A percentile compares a stretch with the other conserved stretches of the same genome.
phyloP scores from a whole-genome alignment of 2,888 invertebrate genomes.

The Eupeodes luniger region DNA sequence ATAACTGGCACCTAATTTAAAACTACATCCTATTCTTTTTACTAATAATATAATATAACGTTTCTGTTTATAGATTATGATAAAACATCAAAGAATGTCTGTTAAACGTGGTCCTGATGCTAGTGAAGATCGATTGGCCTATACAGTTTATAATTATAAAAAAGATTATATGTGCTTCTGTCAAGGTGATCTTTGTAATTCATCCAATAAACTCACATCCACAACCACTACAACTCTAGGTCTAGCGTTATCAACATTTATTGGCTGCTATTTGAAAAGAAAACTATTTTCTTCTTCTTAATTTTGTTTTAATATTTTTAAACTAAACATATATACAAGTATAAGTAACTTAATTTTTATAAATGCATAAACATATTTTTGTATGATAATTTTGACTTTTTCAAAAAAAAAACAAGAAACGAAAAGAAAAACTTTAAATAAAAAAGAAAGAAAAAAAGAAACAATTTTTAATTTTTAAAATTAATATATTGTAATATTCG shows the following conservation, averaged over 20 bases:
- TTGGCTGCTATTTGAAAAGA: slow-evolving; percentile 53
- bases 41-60: neutral
- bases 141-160: slow-evolving; percentile 92
- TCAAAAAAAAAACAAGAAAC: neutral
- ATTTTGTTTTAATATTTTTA: slow-evolving; percentile 16
- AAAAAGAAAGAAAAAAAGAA: neutral
- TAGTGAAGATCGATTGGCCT: slow-evolving; percentile 94
- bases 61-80: slow-evolving; percentile 89
- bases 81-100: slow-evolving; percentile 92
- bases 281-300: slow-evolving; percentile 33
- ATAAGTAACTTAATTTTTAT: slow-evolving; percentile 19
- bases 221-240: slow-evolving; percentile 10
- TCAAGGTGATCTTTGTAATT: slow-evolving; percentile 94
- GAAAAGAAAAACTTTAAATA: neutral
- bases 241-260: slow-evolving; percentile 30
- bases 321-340: slow-evolving; percentile 31
- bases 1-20: too few species aligned
- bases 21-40: neutral
- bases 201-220: slow-evolving; percentile 47
- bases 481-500: neutral
- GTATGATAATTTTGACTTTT: neutral
- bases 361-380: slow-evolving; percentile 11
- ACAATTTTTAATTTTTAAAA: neutral
- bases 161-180: slow-evolving; percentile 96
- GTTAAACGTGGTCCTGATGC: slow-evolving; percentile 94